These are phyloP conservation scores for Zaprionus vittiger DNA, from an alignment of 1,140 invertebrate genomes.

Conservation along the genomic window DNA sequence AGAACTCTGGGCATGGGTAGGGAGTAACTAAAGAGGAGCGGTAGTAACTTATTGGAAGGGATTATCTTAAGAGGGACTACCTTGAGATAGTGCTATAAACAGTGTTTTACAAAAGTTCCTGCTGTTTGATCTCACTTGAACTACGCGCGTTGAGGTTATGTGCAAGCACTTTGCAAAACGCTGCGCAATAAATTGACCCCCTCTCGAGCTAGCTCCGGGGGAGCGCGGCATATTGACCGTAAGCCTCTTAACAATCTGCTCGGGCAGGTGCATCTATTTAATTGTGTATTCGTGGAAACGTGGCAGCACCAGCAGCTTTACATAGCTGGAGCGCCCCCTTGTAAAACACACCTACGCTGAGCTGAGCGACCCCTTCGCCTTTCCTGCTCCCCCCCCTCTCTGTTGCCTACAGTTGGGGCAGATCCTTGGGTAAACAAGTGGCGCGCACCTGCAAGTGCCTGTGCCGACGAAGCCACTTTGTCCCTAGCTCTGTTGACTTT, in stretches of 20 bases:
- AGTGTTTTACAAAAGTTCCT: background rate
- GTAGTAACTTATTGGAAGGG: too few relatives aligned
- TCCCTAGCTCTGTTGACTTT: slow-evolving; percentile 6
- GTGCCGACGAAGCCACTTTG: background rate
- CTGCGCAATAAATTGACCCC: slow-evolving; percentile 21
- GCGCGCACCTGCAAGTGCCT: slow-evolving; percentile 21
- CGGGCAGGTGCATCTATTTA: slow-evolving; percentile 25
- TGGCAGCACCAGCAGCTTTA: background rate
- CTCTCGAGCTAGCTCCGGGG: background rate
- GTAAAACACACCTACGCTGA: background rate
- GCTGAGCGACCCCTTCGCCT: background rate
- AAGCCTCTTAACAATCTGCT: slow-evolving; percentile 27
- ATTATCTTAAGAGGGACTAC: too few relatives aligned
- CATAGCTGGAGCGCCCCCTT: background rate
- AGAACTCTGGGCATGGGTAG: accelerated
- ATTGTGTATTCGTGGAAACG: slow-evolving; percentile 7
- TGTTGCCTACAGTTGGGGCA: background rate
- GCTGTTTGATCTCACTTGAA: background rate
- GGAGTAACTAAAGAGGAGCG: too few relatives aligned
- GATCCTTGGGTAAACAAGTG: slow-evolving; percentile 36
- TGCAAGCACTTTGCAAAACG: background rate
- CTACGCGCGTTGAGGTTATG: background rate
- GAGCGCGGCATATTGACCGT: slow-evolving; percentile 19
- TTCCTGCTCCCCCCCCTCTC: too few relatives aligned
- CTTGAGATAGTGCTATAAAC: background rate